phyloP scores from a whole-genome alignment of 2,888 invertebrate species.

The Ormyrus rosae region DNA sequence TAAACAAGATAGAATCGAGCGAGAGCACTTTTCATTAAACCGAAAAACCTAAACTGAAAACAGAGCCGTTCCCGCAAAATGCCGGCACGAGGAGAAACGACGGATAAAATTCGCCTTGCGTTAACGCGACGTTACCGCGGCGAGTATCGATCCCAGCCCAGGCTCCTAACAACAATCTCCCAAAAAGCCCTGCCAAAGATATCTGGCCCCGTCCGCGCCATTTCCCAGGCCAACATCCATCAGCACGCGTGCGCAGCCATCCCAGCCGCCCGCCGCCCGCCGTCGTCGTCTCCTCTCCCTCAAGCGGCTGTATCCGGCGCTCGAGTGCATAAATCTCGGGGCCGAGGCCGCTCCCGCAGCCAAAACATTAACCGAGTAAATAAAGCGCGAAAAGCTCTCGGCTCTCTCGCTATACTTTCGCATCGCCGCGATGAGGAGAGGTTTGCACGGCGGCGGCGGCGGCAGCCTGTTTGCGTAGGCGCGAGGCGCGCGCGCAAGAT shows the following conservation, averaged over 20 bases:
- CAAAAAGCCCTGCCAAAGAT: too few relatives aligned
- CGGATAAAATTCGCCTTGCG: too few relatives aligned
- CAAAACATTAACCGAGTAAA: conserved; percentile 48
- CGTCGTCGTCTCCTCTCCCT: neutral
- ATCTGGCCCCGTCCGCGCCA: neutral
- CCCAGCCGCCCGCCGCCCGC: neutral
- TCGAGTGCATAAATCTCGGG: conserved; percentile 19
- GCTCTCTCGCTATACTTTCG: neutral
- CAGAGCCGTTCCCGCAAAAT: too few relatives aligned
- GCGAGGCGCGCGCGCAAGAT: conserved; percentile 13
- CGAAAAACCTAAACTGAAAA: too few relatives aligned
- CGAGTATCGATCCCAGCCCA: too few relatives aligned
- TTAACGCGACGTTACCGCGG: too few relatives aligned
- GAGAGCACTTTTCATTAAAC: too few relatives aligned
- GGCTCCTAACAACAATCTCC: too few relatives aligned
- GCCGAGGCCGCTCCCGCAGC: neutral
- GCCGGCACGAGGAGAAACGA: too few relatives aligned
- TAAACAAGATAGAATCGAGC: too few relatives aligned
- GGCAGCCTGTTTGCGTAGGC: conserved; percentile 6
- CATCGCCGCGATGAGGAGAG: conserved; percentile 6
- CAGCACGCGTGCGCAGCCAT: too few relatives aligned
- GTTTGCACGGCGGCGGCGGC: neutral
- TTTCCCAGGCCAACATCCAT: neutral
- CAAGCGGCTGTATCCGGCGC: conserved; percentile 24
- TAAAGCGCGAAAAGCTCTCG: neutral